phyloP scores from a whole-genome alignment of 2,888 invertebrate species.

The Caenorhabditis sp. region DNA sequence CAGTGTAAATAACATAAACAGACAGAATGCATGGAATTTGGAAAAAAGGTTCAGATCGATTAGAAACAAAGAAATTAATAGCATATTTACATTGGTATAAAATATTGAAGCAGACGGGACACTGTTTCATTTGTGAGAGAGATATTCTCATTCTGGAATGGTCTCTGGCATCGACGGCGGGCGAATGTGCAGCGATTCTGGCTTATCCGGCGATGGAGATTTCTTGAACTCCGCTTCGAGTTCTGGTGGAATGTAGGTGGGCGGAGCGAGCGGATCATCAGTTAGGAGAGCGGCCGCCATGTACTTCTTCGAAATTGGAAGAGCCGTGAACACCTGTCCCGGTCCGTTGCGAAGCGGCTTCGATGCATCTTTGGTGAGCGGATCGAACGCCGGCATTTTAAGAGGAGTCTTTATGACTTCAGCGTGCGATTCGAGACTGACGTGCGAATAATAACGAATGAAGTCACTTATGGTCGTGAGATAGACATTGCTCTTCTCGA shows the following conservation, averaged over 20 bases:
- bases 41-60: conserved; percentile 7
- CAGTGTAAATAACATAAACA: not conserved
- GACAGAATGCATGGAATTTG: not conserved
- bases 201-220: conserved; percentile 1
- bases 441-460: conserved; percentile 78
- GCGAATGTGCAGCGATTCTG: conserved; percentile 15
- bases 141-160: conserved; percentile 39
- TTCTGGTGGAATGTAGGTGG: conserved; percentile 1
- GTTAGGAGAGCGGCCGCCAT: conserved; percentile 37
- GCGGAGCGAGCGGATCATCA: conserved; percentile 19
- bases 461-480: conserved; percentile 80
- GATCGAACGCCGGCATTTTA: conserved; percentile 56
- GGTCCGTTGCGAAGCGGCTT: conserved; percentile 44
- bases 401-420: conserved; percentile 63
- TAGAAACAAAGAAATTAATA: not conserved
- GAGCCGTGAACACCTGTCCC: conserved; percentile 29
- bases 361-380: conserved; percentile 5
- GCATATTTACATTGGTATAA: not conserved
- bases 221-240: conserved; percentile 20
- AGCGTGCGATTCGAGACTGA: conserved; percentile 79
- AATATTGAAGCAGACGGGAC: too few species aligned
- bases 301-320: conserved; percentile 42
- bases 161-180: conserved; percentile 29
- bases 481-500: conserved; percentile 77
- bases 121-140: too few species aligned